Conservation (phyloP, 2,113 vertebrate genomes). For the Gopherus evgoodei region DNA sequence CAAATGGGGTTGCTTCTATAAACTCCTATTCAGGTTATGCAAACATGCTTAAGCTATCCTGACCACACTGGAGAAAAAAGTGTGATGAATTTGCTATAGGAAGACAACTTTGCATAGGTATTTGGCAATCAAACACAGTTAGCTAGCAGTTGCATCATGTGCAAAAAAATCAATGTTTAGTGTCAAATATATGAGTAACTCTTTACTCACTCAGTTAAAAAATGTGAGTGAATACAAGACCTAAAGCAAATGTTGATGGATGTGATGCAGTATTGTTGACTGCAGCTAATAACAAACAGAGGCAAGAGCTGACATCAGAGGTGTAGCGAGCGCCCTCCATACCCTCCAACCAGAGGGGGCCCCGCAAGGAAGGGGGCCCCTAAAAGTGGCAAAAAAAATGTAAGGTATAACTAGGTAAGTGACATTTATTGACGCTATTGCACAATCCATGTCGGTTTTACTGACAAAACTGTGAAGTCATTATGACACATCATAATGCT, state of each 20-base stretch:
- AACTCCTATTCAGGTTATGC: neutral
- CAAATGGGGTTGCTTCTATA: neutral
- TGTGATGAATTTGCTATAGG: neutral
- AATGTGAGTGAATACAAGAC: neutral
- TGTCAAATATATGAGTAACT: neutral
- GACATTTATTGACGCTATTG: no score
- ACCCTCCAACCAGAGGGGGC: no score
- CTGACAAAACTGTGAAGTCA: no score
- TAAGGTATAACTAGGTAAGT: no score
- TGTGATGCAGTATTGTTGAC: neutral
- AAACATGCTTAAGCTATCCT: neutral
- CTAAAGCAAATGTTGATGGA: neutral
- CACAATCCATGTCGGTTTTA: no score
- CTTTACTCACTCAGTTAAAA: neutral
- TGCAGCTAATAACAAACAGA: neutral
- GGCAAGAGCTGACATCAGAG: no score
- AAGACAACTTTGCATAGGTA: fast-evolving
- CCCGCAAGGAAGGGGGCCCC: no score
- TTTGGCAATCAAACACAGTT: neutral
- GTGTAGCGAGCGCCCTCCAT: no score
- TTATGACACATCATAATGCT: no score
- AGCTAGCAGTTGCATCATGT: neutral
- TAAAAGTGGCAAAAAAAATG: no score
- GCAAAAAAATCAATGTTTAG: no score
- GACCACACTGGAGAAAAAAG: neutral